These are phyloP conservation scores for Tribolium castaneum DNA, from an alignment of 1,140 invertebrate species.

Conservation along the genomic window DNA sequence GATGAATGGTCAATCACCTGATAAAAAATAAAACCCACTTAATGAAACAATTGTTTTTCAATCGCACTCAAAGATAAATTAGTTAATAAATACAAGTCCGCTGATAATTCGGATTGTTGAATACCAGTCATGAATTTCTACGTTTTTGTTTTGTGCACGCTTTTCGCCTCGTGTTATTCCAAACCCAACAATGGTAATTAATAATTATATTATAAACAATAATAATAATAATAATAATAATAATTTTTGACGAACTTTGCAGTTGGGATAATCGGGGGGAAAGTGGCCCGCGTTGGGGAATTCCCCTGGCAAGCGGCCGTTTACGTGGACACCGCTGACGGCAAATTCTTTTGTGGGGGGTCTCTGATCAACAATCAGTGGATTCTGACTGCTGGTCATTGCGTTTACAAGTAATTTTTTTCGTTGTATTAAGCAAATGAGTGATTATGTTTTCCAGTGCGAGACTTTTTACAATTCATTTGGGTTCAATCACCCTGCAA, in stretches of 20 bases:
- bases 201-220: too few relatives aligned
- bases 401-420: conserved; percentile 14
- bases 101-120: not conserved
- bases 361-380: conserved; percentile 43
- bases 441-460: not conserved
- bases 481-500: conserved; percentile 6
- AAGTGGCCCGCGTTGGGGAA: conserved; percentile 68
- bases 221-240: too few relatives aligned
- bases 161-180: not conserved
- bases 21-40: not conserved
- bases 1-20: not conserved
- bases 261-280: conserved; percentile 70
- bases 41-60: not conserved
- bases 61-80: not conserved
- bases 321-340: not conserved
- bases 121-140: not conserved
- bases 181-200: not conserved
- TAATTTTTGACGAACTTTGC: not conserved
- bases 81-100: not conserved
- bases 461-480: not conserved
- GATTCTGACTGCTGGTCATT: conserved; percentile 48
- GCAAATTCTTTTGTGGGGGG: conserved; percentile 44
- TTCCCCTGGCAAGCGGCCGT: conserved; percentile 69
- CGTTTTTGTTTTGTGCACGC: not conserved
- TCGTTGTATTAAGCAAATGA: not conserved